Conservation (phyloP, 35 echinoderm and acorn worm genomes). For the Anneissia japonica region DNA sequence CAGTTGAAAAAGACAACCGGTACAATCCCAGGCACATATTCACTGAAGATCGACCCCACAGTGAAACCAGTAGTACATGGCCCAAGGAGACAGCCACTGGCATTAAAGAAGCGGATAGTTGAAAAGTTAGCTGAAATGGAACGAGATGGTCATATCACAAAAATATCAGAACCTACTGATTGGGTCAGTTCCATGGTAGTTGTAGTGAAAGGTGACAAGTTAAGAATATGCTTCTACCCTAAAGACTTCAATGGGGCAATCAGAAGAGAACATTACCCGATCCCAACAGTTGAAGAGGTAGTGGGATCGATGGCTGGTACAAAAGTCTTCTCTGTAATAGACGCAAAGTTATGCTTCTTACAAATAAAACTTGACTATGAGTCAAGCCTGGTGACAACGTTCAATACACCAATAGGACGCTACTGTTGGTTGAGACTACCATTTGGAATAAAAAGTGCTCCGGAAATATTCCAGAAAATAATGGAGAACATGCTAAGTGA, state of each 20-base stretch:
- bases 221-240: constrained; percentile 40
- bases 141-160: constrained; percentile 28
- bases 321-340: constrained; percentile 57
- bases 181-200: constrained; percentile 50
- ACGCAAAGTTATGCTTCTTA: constrained; percentile 55
- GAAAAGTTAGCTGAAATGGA: constrained; percentile 55
- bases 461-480: constrained; percentile 60
- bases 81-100: constrained; percentile 50
- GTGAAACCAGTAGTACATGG: constrained; percentile 57
- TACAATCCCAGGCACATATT: constrained; percentile 58
- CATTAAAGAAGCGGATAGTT: constrained; percentile 23
- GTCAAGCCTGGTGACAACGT: constrained; percentile 58
- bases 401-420: constrained; percentile 50
- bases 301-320: constrained; percentile 37
- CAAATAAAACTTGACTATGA: constrained; percentile 64
- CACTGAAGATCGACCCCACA: constrained; percentile 59
- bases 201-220: constrained; percentile 28
- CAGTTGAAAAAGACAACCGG: constrained; percentile 31
- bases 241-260: constrained; percentile 51
- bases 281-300: constrained; percentile 57
- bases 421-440: constrained; percentile 63
- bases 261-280: constrained; percentile 39
- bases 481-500: constrained; percentile 52
- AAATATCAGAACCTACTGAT: constrained; percentile 46
- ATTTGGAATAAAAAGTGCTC: constrained; percentile 70